Evolutionary conservation across 2,888 invertebrate species (phyloP), one percentile per base, ranked within the genome.

Genomic region (Stratiomys singularior): DNA sequence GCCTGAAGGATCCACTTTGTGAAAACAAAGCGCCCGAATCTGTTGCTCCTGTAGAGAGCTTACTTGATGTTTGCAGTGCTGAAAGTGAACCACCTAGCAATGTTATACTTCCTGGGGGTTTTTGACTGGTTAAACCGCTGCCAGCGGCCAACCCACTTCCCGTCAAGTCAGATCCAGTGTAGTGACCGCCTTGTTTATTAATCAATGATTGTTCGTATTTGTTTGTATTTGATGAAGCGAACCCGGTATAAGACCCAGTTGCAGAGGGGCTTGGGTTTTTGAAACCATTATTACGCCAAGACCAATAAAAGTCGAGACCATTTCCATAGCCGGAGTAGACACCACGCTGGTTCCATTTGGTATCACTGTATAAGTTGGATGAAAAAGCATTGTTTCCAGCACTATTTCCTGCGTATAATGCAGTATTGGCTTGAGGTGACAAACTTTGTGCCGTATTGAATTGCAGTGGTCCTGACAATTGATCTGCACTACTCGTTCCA

Each of bases 271-370:
- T 44, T 3, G 46, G 25, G 2, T n/a, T 25, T 5, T 66, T 15
- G 37, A 66, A 66, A 3, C 66, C 66, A 30, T 66, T 66, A 4
- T 66, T 66, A 3, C 66, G 66, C 69, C 69, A 69, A 13, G 11
- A 23, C 69, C 69, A 69, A 21, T 69, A 47, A 30, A 3, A 23
- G n/a, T 69, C 47, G 25, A 47, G 25, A 11, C 47, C 69, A 47
- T 47, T 25, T 5, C 69, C 69, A 13, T 69, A 69, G 27, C 69
- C 69, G 1, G 69, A 46, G 18, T 69, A 69, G 11, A 69, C 69
- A 25, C 69, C 69, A 1, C 47, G 46, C 1, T 69, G 21, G 15
- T 25, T 69, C 69, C 69, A 69, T 23, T 47, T 69, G 46, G 47
- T 15, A 25, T 69, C 69, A 69, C 15, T 47, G 25, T 69, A 69